Base-by-base conservation (phyloP, 64 coral and sea anemone species). In the Stichodactyla mertensii region DNA sequence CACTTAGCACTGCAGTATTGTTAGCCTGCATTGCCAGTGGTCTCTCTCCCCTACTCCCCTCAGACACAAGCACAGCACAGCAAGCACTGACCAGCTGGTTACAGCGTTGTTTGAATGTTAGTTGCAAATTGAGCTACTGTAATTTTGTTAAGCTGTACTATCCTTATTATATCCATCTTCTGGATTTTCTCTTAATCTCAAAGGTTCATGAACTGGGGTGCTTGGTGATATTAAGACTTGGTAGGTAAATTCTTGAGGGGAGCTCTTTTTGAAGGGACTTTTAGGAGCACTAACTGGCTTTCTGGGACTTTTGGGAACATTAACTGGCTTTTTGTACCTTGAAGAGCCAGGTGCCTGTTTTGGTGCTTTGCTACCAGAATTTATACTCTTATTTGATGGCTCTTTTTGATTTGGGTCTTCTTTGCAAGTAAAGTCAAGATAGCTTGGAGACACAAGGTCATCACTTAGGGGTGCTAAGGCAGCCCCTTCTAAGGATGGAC, bases 201-300 rank as follows among this genome's bases (percentile, higher is more conserved):
- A 54, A 53, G 78, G 78, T 81, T 81, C 51, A 81, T 81, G n/a
- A 53, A 1, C 16, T 81, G 78, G 78, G 16, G 13, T 81, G 3
- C 1, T 5, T 54, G 78, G 52, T 52, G 53, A 19, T 81, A 19
- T 4, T 53, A 81, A 28, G 2, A 18, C 52, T 53, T 53, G 26
- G 53, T 81, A 81, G 53, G 52, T 14, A 54, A 51, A 8, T 8
- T 74, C 24, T 6, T 69, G 16, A 7, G 64, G 19, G 4, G 64
- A 20, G 64, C n/a, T 69, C 64, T 69, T 69, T 69, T 69, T 69
- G n/a, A 22, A 69, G 64, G 64, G 64, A 69, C 20, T 69, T 69
- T 69, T 69, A 2, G 64, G 64, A 23, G 6, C 64, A 69, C n/a
- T 69, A 7, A 69, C 19, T 69, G 64, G 64, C 64, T 69, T 69